Evolutionary conservation across 2,888 invertebrate species (phyloP).

Genomic region (Volucella inflata): DNA sequence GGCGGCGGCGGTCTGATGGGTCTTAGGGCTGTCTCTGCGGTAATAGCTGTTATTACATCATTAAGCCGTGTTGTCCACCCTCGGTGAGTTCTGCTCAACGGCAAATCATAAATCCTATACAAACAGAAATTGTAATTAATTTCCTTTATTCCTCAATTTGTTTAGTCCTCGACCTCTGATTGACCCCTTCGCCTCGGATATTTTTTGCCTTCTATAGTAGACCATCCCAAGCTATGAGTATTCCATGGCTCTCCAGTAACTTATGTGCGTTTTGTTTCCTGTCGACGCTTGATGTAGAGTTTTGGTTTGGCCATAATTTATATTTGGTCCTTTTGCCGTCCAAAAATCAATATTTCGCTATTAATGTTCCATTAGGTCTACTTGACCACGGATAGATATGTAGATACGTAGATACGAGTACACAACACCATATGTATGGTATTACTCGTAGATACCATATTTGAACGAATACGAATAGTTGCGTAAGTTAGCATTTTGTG

Average conservation of each 20-base stretch:
- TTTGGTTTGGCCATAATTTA: conserved; percentile 46
- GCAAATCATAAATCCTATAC: conserved; percentile 57
- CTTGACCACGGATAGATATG: conserved; percentile 44
- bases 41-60: conserved; percentile 34
- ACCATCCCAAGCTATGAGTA: too few relatives aligned
- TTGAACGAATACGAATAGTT: not conserved
- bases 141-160: conserved; percentile 61
- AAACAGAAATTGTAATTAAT: conserved; percentile 64
- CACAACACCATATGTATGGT: not conserved
- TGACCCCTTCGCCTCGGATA: too few relatives aligned
- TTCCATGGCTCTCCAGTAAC: conserved; percentile 30
- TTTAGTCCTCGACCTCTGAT: conserved; percentile 2
- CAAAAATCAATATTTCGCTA: conserved; percentile 70
- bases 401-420: not conserved
- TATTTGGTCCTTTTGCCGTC: conserved; percentile 53
- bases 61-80: conserved; percentile 41
- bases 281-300: conserved; percentile 52
- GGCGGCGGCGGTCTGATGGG: too few relatives aligned
- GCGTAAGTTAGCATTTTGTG: conserved; percentile 37
- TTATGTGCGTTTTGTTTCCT: conserved; percentile 55
- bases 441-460: too few relatives aligned
- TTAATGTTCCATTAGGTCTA: conserved; percentile 66
- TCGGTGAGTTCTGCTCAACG: conserved; percentile 42
- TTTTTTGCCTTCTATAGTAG: conserved; percentile 24
- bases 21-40: too few relatives aligned